phyloP scores from a whole-genome alignment of 2,113 vertebrate species.

The Mixornis gularis region DNA sequence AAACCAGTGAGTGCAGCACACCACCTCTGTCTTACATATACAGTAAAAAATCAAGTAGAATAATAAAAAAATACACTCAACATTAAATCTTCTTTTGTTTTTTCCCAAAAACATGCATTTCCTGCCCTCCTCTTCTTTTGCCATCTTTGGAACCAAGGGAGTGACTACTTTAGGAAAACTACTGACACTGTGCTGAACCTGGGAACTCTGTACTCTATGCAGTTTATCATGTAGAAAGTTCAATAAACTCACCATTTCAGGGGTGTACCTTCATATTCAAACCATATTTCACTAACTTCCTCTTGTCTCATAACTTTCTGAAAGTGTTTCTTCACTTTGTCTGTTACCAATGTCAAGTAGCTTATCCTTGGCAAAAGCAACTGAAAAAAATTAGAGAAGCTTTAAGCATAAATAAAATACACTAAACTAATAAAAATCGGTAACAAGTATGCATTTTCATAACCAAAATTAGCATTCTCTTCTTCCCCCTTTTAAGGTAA shows the following conservation, averaged over 20 bases:
- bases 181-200: background rate
- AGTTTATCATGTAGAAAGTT: background rate
- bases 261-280: conserved; percentile 93
- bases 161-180: background rate
- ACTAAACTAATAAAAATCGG: background rate
- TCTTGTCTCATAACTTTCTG: conserved; percentile 92
- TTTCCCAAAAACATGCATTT: background rate
- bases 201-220: background rate
- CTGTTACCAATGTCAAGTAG: conserved; percentile 94
- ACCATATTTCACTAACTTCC: conserved; percentile 96
- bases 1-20: background rate
- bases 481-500: background rate
- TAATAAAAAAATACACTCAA: background rate
- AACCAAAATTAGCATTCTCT: background rate
- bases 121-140: background rate
- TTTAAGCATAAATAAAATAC: conserved; percentile 3
- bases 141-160: background rate
- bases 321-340: conserved; percentile 99
- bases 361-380: conserved; percentile 94
- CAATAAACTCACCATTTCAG: conserved; percentile 89
- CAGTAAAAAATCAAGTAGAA: background rate
- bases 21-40: background rate
- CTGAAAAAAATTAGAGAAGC: conserved; percentile 66
- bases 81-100: background rate
- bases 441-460: background rate